Evolutionary conservation across 2,888 invertebrate genomes (phyloP).

Genomic region (Galerucella nymphaeae): DNA sequence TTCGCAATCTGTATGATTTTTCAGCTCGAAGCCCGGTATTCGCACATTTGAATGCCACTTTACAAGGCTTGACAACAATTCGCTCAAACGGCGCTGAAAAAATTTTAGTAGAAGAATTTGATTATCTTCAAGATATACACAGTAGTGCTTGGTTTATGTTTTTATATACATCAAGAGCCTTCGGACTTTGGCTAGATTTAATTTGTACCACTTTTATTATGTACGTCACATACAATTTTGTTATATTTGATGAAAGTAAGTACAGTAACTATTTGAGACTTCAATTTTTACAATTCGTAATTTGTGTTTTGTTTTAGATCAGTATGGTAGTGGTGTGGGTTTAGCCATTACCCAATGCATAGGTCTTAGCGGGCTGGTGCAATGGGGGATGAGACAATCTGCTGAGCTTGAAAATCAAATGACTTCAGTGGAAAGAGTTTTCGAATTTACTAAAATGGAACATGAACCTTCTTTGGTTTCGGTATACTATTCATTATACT

Average conservation of each 20-base stretch:
- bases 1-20: too few species aligned
- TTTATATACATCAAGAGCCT: conserved; percentile 72
- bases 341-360: conserved; percentile 69
- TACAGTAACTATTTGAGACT: not conserved
- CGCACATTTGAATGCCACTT: conserved; percentile 76
- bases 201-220: conserved; percentile 76
- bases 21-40: conserved; percentile 81
- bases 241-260: conserved; percentile 65
- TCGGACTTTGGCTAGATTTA: conserved; percentile 79
- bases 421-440: conserved; percentile 75
- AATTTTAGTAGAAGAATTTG: conserved; percentile 70
- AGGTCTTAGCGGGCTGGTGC: conserved; percentile 66
- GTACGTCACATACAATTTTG: conserved; percentile 73
- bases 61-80: conserved; percentile 80
- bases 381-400: conserved; percentile 78
- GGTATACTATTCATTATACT: conserved; percentile 44
- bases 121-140: conserved; percentile 71
- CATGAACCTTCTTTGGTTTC: conserved; percentile 62
- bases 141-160: conserved; percentile 80
- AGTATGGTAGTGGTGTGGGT: conserved; percentile 66
- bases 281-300: too few species aligned
- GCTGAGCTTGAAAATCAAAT: conserved; percentile 74
- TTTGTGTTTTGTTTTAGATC: conserved; percentile 40
- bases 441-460: conserved; percentile 71
- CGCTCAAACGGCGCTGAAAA: conserved; percentile 74